A percentile compares a stretch with the other conserved stretches of the same genome.
phyloP scores from a whole-genome alignment of 2,113 vertebrate species.

The Piliocolobus tephrosceles region DNA sequence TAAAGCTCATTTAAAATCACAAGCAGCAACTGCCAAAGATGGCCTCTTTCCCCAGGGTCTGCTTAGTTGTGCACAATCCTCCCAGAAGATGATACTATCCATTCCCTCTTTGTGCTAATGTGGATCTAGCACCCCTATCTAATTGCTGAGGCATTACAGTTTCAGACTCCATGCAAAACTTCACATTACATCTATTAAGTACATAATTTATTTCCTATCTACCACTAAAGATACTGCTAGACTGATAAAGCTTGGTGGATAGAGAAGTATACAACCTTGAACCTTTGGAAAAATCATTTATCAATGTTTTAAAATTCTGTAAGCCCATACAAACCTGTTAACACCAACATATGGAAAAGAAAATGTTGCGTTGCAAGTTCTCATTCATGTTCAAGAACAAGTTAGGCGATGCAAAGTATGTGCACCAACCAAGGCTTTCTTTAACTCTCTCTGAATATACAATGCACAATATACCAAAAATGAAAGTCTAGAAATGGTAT shows the following conservation, averaged over 20 bases:
- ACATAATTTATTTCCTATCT: neutral
- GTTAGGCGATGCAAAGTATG: neutral
- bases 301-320: neutral
- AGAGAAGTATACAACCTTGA: neutral
- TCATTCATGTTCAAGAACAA: neutral
- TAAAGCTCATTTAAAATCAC: slow-evolving; percentile 25
- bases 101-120: neutral
- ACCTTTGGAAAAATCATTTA: neutral
- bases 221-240: neutral
- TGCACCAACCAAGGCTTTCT: neutral
- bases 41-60: neutral
- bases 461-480: neutral
- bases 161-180: neutral
- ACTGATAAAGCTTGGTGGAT: neutral
- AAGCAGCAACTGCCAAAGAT: slow-evolving; percentile 14
- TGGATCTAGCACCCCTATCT: neutral
- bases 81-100: neutral
- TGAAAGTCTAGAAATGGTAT: neutral
- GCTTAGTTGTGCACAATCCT: neutral
- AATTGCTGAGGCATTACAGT: neutral
- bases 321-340: neutral
- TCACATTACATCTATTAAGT: neutral
- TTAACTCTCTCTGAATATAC: neutral
- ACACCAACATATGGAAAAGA: neutral
- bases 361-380: neutral